These are phyloP conservation scores for Spinibarbus caldwelli DNA, from an alignment of 2,797 vertebrate genomes.

Conservation along the genomic window DNA sequence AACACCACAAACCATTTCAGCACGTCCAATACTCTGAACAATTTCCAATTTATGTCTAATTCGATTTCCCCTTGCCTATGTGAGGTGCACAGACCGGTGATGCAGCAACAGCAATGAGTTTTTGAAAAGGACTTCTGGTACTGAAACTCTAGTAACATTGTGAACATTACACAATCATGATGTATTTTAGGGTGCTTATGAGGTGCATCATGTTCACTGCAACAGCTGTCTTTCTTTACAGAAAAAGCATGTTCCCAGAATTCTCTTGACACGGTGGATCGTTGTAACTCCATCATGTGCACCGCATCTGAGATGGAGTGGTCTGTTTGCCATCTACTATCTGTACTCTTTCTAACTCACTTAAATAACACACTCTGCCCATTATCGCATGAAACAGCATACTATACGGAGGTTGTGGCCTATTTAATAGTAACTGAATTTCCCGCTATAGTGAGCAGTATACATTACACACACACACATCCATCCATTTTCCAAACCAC, in stretches of 20 bases:
- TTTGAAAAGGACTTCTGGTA: conserved; percentile 3
- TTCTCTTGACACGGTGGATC: neutral
- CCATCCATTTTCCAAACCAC: neutral
- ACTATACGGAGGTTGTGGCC: neutral
- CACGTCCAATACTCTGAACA: neutral
- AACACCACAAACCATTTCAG: conserved; percentile 28
- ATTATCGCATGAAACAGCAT: conserved; percentile 1
- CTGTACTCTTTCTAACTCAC: conserved; percentile 20
- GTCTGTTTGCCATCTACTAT: conserved; percentile 20
- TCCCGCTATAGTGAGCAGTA: neutral
- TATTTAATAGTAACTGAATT: conserved; percentile 3
- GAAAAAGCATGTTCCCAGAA: conserved; percentile 6
- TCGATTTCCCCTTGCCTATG: neutral
- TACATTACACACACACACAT: neutral
- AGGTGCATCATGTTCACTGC: conserved; percentile 19
- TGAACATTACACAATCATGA: conserved; percentile 10
- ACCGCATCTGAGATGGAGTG: neutral
- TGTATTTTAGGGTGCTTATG: conserved; percentile 21
- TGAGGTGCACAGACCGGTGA: neutral
- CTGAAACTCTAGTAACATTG: conserved; percentile 1
- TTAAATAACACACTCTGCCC: conserved; percentile 13
- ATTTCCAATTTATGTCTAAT: conserved; percentile 23
- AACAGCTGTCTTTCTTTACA: neutral
- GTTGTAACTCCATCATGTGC: neutral
- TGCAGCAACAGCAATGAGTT: neutral